These are phyloP conservation scores for Lepidurus packardi DNA, from an alignment of 1,140 invertebrate species.

Conservation along the genomic window DNA sequence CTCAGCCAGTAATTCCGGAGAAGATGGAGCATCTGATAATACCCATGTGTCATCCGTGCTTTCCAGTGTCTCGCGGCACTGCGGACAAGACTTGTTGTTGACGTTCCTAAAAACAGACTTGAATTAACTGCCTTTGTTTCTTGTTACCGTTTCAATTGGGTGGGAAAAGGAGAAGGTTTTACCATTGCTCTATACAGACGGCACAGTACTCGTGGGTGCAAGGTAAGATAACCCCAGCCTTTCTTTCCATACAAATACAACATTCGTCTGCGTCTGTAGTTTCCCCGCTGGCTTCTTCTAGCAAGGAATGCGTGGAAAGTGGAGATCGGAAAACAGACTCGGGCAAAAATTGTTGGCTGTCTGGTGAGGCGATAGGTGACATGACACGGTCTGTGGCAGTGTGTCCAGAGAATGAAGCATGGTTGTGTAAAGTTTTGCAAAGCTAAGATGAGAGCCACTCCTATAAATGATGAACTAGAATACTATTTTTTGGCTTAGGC, in stretches of 20 bases:
- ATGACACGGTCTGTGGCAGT: constrained; percentile 7
- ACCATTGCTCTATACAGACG: constrained; percentile 8
- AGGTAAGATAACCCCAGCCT: neutral
- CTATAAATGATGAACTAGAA: neutral
- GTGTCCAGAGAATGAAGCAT: constrained; percentile 13
- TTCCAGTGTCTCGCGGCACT: neutral
- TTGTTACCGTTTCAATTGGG: neutral
- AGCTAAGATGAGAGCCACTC: neutral
- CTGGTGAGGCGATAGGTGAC: neutral
- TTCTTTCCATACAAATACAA: constrained; percentile 1
- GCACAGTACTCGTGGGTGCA: neutral
- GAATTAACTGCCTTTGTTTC: neutral
- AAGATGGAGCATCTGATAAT: neutral
- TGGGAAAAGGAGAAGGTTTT: neutral
- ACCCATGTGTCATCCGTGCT: constrained; percentile 1
- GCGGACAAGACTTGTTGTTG: constrained; percentile 7
- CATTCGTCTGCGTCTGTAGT: neutral
- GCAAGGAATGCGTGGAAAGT: neutral
- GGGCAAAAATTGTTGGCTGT: neutral
- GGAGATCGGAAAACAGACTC: neutral
- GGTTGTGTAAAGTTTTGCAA: constrained; percentile 11
- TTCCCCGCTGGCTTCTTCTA: neutral
- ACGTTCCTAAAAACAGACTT: neutral
- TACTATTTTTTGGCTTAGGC: neutral
- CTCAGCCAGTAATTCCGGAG: neutral